Base-by-base conservation (phyloP, 2,888 invertebrate species). In the Sphinx pinastri region DNA sequence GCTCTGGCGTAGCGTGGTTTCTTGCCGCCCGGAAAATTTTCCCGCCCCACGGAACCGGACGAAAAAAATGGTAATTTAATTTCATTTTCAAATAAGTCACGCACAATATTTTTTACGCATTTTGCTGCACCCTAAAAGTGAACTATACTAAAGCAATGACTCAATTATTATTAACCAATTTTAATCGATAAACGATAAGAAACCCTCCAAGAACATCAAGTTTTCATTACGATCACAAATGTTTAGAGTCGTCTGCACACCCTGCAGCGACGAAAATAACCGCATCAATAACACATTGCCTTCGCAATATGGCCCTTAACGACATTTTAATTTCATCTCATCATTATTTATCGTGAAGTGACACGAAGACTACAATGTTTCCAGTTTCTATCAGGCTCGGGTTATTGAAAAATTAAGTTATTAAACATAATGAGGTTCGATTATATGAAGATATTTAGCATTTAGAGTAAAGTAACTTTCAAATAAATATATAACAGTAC, bases 241-340 rank as follows among this genome's bases (percentile, higher is more conserved):
- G 49, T 52, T 68, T 68, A 31, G n/a, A 16, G 51, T 49, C 58
- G 55, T 47, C 13, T 68, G 54, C 31, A 51, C 16, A 12, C 31
- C 57, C 19, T 68, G n/a, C 16, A 52, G 51, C 31, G 59, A 3
- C 58, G 31, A 14, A 52, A 68, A 68, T 58, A 59, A 68, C 58
- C 25, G 59, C 49, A 68, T 68, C 49, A 68, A 51, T 59, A 68
- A 68, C 68, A 68, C 68, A 68, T 68, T 57, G 57, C 19, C 49
- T n/a, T 51, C 11, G 31, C 51, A 51, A 47, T 13, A 68, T 58
- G 31, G 19, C 57, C 57, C 68, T 19, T 59, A 68, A 68, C 59
- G 68, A 68, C 68, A 68, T 68, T 68, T 59, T 68, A 68, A 68
- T 68, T 59, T 52, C 57, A 59, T 68, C 55, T 59, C 47, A 47